Evolutionary conservation across 2,888 invertebrate species (phyloP), one percentile per base, ranked within the genome.

Genomic region (Pyrrhosoma nymphula): DNA sequence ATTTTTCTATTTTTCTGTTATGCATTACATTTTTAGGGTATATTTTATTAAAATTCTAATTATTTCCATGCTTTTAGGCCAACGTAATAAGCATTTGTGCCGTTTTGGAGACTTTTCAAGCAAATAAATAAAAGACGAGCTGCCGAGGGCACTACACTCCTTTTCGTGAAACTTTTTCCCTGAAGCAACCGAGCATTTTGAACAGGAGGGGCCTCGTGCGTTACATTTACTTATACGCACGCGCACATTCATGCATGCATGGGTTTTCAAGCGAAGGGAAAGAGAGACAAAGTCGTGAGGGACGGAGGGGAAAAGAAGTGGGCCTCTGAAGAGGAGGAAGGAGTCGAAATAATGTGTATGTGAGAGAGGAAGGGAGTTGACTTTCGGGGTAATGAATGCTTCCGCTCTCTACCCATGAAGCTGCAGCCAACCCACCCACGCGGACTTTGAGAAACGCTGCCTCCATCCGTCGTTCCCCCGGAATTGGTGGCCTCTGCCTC

Each of bases 311-410:
- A 8, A 47, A 47, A 47, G 47, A 47, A 47, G 47, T 47, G 47
- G 47, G 2, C 8, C 47, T 47, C 8, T 47, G 47, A 47, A 47
- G 47, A 47, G 60, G 60, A 20, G 60, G 60, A 20, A 16, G 2
- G 16, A 20, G n/a, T 23, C 4, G 60, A 91, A 23, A n/a, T 69
- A n/a, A n/a, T 6, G 63, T 39, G 30, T 1, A 55, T 89, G 89
- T 14, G 47, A 4, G 89, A 2, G 55, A n/a, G 89, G 16, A 26
- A 55, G 47, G 89, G 47, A 55, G 89, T 26, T 69, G 20, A 2
- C 47, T 69, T 93, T 93, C 56, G 69, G 69, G 82, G 35, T 30
- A 60, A 93, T 75, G 93, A 93, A 93, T 47, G 69, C 47, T 93
- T 93, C 93, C 93, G 75, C 93, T 75, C 69, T 47, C 26, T 20